Evolutionary conservation across 2,888 invertebrate species (phyloP).

Genomic region (Heliconius cydno): DNA sequence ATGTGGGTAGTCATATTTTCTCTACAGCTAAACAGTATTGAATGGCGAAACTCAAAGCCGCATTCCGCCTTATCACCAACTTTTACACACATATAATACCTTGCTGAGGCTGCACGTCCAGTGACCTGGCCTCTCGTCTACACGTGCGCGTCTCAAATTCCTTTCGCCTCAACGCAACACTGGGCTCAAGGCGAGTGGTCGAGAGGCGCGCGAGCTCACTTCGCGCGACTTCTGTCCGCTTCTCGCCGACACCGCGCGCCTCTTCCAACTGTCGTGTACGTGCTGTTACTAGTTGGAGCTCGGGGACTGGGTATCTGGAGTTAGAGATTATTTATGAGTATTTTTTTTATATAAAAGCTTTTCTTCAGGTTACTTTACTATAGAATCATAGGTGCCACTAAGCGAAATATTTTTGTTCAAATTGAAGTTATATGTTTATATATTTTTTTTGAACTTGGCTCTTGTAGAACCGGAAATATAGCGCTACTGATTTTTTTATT

Average conservation of each 20-base stretch:
- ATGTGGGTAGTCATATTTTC: too few species aligned
- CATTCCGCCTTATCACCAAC: neutral
- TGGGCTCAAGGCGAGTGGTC: constrained; percentile 87
- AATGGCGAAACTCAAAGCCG: too few species aligned
- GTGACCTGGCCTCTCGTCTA: constrained; percentile 73
- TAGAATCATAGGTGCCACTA: too few species aligned
- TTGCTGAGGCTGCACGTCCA: constrained; percentile 77
- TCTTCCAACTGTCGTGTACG: constrained; percentile 89
- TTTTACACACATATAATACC: constrained; percentile 50
- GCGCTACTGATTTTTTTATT: neutral
- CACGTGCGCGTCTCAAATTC: constrained; percentile 87
- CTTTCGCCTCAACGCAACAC: constrained; percentile 88
- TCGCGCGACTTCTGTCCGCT: constrained; percentile 86
- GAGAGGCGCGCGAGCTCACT: constrained; percentile 87
- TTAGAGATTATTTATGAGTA: neutral
- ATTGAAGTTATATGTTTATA: too few species aligned
- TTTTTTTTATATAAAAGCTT: neutral
- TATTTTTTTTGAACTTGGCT: neutral
- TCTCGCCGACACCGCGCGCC: constrained; percentile 84
- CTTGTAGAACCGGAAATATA: neutral
- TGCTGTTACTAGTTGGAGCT: constrained; percentile 88
- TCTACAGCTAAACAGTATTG: too few species aligned
- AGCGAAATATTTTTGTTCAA: too few species aligned
- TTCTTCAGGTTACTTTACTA: too few species aligned
- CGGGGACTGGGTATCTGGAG: constrained; percentile 72